These are phyloP conservation scores for Phorcus lineatus DNA, from an alignment of 2,888 invertebrate genomes.

Conservation along the genomic window DNA sequence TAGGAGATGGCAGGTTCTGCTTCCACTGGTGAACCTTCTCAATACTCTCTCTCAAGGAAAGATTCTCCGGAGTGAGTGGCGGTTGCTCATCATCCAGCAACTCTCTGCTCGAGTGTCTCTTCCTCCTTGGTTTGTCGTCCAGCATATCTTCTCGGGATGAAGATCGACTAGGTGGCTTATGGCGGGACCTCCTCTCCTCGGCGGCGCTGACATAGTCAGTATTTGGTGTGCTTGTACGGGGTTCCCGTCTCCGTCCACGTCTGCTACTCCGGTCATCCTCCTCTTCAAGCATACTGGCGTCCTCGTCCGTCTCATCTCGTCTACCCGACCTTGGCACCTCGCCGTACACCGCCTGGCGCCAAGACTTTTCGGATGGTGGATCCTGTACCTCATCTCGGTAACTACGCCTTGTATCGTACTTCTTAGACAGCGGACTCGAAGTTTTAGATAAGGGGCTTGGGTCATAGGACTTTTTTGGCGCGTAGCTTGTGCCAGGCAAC, in stretches of 20 bases:
- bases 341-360: slow-evolving; percentile 67
- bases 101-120: slow-evolving; percentile 63
- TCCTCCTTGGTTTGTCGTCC: slow-evolving; percentile 58
- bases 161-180: slow-evolving; percentile 50
- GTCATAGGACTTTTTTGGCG: slow-evolving; percentile 12
- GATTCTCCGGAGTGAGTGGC: slow-evolving; percentile 68
- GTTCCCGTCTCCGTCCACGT: slow-evolving; percentile 46
- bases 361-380: slow-evolving; percentile 61
- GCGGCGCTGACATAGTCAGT: slow-evolving; percentile 42
- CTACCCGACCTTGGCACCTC: slow-evolving; percentile 46
- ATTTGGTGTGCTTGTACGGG: slow-evolving; percentile 61
- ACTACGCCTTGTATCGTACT: slow-evolving; percentile 38
- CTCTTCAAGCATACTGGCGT: slow-evolving; percentile 47
- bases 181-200: slow-evolving; percentile 47
- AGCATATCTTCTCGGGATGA: slow-evolving; percentile 65
- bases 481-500: slow-evolving; percentile 39
- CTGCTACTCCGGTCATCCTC: slow-evolving; percentile 45
- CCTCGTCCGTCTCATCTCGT: slow-evolving; percentile 26
- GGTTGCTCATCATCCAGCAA: slow-evolving; percentile 54
- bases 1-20: slow-evolving; percentile 62
- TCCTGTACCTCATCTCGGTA: slow-evolving; percentile 55
- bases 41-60: slow-evolving; percentile 71
- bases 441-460: slow-evolving; percentile 22
- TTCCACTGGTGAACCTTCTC: slow-evolving; percentile 74
- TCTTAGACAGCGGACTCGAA: slow-evolving; percentile 33